Conservation (phyloP, 2,797 vertebrate species). For the Galaxias olidus region DNA sequence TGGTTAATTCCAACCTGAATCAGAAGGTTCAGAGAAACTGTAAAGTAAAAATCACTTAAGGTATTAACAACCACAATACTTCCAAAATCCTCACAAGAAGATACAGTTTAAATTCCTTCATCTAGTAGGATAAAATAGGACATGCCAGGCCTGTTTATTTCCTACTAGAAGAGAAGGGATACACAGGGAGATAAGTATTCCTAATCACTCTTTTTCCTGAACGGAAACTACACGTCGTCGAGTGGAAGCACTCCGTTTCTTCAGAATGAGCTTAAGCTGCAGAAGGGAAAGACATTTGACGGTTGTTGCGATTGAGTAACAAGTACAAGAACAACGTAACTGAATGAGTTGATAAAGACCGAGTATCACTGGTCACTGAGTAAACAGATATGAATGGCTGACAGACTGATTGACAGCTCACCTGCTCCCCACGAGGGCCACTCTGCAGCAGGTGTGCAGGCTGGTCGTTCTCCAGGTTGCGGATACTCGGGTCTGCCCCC, state of each 20-base stretch:
- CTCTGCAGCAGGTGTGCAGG: constrained; percentile 85
- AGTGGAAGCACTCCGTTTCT: constrained; percentile 75
- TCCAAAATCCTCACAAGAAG: constrained; percentile 51
- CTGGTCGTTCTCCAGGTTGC: constrained; percentile 91
- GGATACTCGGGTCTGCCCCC: constrained; percentile 85
- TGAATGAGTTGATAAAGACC: too few relatives aligned
- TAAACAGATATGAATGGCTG: neutral
- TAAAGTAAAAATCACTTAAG: too few relatives aligned
- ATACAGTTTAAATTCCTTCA: constrained; percentile 45
- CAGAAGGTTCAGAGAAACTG: too few relatives aligned
- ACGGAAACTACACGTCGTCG: constrained; percentile 76
- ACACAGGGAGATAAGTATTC: constrained; percentile 64
- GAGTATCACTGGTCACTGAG: too few relatives aligned
- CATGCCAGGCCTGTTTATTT: constrained; percentile 38
- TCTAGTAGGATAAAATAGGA: constrained; percentile 38
- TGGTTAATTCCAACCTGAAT: too few relatives aligned
- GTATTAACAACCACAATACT: too few relatives aligned
- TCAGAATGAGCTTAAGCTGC: constrained; percentile 82
- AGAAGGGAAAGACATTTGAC: constrained; percentile 1
- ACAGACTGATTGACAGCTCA: constrained; percentile 53
- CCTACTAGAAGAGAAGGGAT: constrained; percentile 40
- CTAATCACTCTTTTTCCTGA: constrained; percentile 75
- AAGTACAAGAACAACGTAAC: too few relatives aligned
- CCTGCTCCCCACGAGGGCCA: constrained; percentile 78
- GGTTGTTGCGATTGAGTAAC: neutral